These are phyloP conservation scores for Andricus quercusramuli DNA, from an alignment of 2,888 invertebrate species.

Conservation along the genomic window DNA sequence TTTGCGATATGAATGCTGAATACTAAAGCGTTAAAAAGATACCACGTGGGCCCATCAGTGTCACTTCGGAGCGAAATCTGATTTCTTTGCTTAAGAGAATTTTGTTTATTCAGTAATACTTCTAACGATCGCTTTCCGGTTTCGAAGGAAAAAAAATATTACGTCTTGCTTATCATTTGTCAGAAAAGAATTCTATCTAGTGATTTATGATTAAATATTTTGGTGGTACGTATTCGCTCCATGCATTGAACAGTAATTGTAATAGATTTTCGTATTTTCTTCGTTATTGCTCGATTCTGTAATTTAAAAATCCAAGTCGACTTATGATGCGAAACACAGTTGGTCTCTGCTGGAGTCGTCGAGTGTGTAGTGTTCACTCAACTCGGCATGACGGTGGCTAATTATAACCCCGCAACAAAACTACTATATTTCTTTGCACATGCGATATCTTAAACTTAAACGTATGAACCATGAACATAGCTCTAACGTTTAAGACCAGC, in stretches of 20 bases:
- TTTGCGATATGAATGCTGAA: not conserved
- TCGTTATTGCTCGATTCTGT: slow-evolving; percentile 40
- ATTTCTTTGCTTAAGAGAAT: slow-evolving; percentile 6
- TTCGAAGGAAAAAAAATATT: not conserved
- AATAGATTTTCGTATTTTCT: slow-evolving; percentile 41
- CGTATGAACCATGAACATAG: slow-evolving; percentile 41
- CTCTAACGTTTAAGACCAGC: slow-evolving; percentile 44
- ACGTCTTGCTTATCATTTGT: not conserved
- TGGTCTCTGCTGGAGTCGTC: slow-evolving; percentile 14
- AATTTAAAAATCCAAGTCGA: slow-evolving; percentile 1
- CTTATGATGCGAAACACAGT: slow-evolving; percentile 21
- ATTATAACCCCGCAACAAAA: slow-evolving; percentile 70
- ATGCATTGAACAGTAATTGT: not conserved
- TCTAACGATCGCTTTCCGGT: not conserved
- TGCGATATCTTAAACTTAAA: slow-evolving; percentile 56
- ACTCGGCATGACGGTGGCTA: slow-evolving; percentile 61
- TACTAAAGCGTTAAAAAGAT: slow-evolving; percentile 13
- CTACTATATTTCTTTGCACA: slow-evolving; percentile 58
- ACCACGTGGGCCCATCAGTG: slow-evolving; percentile 29
- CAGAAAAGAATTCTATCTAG: not conserved
- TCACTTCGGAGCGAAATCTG: not conserved
- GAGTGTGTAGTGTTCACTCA: slow-evolving; percentile 27
- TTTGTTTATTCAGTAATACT: slow-evolving; percentile 17
- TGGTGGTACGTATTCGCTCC: not conserved
- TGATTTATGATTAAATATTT: not conserved